Evolutionary conservation across 1,140 invertebrate genomes (phyloP), one percentile per base, ranked within the genome.

Genomic region (Sesamia nonagrioides): DNA sequence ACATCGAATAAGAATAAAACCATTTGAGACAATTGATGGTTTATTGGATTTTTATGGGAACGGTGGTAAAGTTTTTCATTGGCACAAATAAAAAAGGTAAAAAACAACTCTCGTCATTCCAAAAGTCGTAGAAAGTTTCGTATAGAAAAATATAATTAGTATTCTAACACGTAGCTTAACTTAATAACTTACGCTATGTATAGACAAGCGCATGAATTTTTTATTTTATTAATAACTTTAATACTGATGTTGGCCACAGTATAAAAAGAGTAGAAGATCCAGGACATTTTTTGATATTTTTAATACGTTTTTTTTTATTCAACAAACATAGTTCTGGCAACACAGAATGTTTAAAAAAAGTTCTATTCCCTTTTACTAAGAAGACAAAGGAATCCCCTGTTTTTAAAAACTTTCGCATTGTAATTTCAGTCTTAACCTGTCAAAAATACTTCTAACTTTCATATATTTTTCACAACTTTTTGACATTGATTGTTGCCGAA

Each of bases 61-160:
- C 37, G 1, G 42, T 13, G 11, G 42, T 45, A 45, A 11, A 13
- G 11, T 45, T 45, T 40, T 54, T 54, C 54, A 56, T 11, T 56
- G 54, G 17, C 52, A 40, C 33, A 73, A 37, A 73, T 5, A 83
- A 83, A 81, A 82, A 86, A 52, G 18, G 2, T 54, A 92, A 91
- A 92, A 91, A 90, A 90, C 90, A 91, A 87, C 90, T 83, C 87
- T 80, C 84, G 60, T 40, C 40, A 76, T 82, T 86, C 82, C 83
- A 89, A 89, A 90, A 89, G 86, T 85, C 83, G 82, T 91, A 88
- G 86, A 90, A 90, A 89, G 86, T 84, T 86, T 83, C 84, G 79
- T 82, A 85, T 91, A 91, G 90, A 91, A 91, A 91, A 91, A 91
- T 90, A 90, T 90, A 90, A 87, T 91, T 82, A 87, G 81, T 86